Base-by-base conservation (phyloP, 1,140 invertebrate species). In the Pissodes strobi region DNA sequence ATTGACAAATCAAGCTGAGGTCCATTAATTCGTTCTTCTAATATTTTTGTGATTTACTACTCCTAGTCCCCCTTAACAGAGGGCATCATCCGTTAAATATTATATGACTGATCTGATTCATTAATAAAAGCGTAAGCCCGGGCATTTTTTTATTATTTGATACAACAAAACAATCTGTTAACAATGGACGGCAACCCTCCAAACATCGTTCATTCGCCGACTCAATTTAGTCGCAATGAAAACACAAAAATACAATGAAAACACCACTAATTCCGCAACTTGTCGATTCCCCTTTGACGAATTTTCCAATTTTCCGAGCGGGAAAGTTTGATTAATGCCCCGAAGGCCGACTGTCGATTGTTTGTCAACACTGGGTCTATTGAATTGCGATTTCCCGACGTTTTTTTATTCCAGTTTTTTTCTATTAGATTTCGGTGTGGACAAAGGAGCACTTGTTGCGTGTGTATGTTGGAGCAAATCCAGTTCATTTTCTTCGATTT, bases 261-360 rank as follows among this genome's bases (percentile, higher is more conserved):
- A 62, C 38, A 53, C 60, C 60, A 30, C 60, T 53, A 62, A 62
- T 62, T 62, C 60, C 48, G 23, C 60, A 62, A 62, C 48, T 62
- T 62, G 60, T 62, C 60, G 60, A 62, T 62, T 53, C 27, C 53
- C 49, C 60, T 62, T 62, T 62, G 60, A 45, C 61, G 41, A 64
- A 64, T 64, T 64, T 64, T 56, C 51, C 51, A 55, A 64, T 64
- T 64, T 64, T 64, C 61, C 61, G 51, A 64, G 39, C 61, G 61
- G 61, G 51, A 64, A 64, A 64, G 51, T 62, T 64, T 64, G 61
- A 64, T 64, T 64, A 55, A 64, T 64, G 22, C 51, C 61, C 51
- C 22, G 61, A 55, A 56, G 61, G 61, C 61, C 27, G 38, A 27
- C 39, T 46, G 51, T 48, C 61, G 61, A 64, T 64, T 64, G 61